Base-by-base conservation (phyloP, 1,140 invertebrate genomes). In the Arion vulgaris region DNA sequence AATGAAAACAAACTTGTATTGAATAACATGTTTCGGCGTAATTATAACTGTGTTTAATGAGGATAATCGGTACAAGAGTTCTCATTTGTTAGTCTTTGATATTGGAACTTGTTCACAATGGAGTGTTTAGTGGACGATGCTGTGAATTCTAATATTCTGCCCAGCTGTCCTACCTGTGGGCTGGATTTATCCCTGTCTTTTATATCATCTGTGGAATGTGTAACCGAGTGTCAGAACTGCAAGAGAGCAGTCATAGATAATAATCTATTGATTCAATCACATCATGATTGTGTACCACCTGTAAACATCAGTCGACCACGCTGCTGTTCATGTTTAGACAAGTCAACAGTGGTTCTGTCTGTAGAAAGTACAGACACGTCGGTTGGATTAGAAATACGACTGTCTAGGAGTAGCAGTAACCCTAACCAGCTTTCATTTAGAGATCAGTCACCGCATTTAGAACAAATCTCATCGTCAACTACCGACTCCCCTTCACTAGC, bases 101-200 rank as follows among this genome's bases (percentile, higher is more conserved):
- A n/a, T n/a, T n/a, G n/a, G n/a, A n/a, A 66, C 28, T 17, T 13
- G 19, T 32, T 66, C n/a, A 32, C 2, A 11, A 66, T 66, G 62
- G 62, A 66, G 62, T 66, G n/a, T 32, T 28, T 66, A 9, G n/a
- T 66, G 62, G 62, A 66, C 62, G 62, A 66, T 66, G 32, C n/a
- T 1, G 32, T 66, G 62, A 66, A 66, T 32, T 66, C 62, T 4
- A 66, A 66, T 17, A 28, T 66, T 66, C 28, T 66, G 0, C 32
- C 62, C n/a, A 66, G 28, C n/a, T 66, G 62, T 28, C 62, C 62
- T 7, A 34, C 4, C 17, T 66, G 62, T 34, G 62, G 62, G n/a
- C n/a, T 66, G n/a, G n/a, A 17, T 17, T 66, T 28, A 0, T 34
- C 62, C n/a, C 7, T 28, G 62, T 62, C 57, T 23, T 66, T 4